Percentiles rank a stretch among this genome's conserved stretches.
phyloP scores from a whole-genome alignment of 2,113 vertebrate genomes.

The Erythrocercus mccallii region DNA sequence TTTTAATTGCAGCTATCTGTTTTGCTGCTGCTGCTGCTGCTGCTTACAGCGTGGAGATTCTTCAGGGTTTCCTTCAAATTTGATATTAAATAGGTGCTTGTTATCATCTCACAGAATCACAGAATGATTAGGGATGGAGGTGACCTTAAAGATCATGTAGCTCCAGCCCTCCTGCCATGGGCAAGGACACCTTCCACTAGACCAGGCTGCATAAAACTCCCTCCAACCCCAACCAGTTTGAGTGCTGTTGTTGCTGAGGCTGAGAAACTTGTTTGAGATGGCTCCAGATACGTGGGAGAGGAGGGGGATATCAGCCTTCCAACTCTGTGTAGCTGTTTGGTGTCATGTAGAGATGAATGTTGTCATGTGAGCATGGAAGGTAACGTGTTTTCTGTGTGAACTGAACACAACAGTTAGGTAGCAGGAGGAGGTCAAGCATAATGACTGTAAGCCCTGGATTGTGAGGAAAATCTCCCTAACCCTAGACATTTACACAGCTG shows the following conservation, averaged over 20 bases:
- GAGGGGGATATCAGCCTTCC: background rate
- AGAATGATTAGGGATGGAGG: background rate
- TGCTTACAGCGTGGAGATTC: background rate
- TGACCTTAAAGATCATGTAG: background rate
- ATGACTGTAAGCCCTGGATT: background rate
- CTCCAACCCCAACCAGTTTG: background rate
- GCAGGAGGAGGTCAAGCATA: background rate
- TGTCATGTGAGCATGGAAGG: background rate
- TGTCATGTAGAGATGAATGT: background rate
- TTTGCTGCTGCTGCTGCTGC: background rate
- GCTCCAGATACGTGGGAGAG: background rate
- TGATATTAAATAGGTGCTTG: background rate
- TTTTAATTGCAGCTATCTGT: background rate
- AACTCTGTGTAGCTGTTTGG: background rate
- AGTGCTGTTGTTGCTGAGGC: background rate
- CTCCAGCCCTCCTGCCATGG: background rate
- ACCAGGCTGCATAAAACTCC: background rate
- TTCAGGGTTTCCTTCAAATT: background rate
- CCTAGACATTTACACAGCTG: background rate
- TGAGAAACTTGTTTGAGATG: background rate
- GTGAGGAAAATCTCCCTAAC: background rate
- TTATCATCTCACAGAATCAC: background rate
- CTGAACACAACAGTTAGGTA: background rate
- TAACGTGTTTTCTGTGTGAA: rapidly evolving
- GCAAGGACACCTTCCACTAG: background rate